Conservation (phyloP, 2,113 vertebrate genomes). For the Entelurus aequoreus region DNA sequence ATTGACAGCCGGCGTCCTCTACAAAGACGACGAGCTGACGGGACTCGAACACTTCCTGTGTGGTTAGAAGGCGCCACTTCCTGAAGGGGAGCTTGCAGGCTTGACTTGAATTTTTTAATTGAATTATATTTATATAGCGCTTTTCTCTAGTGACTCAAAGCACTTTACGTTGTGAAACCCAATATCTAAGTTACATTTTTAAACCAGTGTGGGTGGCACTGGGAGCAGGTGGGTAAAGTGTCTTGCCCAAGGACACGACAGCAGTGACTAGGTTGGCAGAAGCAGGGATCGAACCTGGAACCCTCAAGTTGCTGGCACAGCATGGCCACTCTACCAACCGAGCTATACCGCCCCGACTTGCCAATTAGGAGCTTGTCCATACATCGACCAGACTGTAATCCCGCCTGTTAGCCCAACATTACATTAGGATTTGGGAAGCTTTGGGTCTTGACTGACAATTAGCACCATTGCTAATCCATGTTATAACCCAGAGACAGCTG, state of each 20-base stretch:
- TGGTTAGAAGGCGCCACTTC: slow-evolving; percentile 14
- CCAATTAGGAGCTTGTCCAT: slow-evolving; percentile 57
- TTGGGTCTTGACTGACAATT: slow-evolving; percentile 58
- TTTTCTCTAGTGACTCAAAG: too few relatives aligned
- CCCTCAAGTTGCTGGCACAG: too few relatives aligned
- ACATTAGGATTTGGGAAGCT: slow-evolving; percentile 59
- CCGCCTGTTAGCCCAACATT: slow-evolving; percentile 48
- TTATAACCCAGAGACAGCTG: slow-evolving; percentile 35
- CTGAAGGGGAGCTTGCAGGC: not conserved
- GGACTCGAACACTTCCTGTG: slow-evolving; percentile 34
- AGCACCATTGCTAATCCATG: slow-evolving; percentile 55
- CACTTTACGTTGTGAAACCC: too few relatives aligned
- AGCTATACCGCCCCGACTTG: not conserved
- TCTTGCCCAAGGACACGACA: too few relatives aligned
- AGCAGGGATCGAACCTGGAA: too few relatives aligned
- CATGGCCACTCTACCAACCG: too few relatives aligned
- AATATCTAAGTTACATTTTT: too few relatives aligned
- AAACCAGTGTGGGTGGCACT: too few relatives aligned
- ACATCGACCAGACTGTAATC: slow-evolving; percentile 57
- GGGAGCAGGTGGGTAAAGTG: too few relatives aligned
- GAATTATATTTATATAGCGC: too few relatives aligned
- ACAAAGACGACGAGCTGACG: slow-evolving; percentile 9
- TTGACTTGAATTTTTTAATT: too few relatives aligned
- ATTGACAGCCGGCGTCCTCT: slow-evolving; percentile 7
- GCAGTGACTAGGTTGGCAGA: too few relatives aligned